phyloP scores from a whole-genome alignment of 2,797 vertebrate species.

The Morelia viridis region DNA sequence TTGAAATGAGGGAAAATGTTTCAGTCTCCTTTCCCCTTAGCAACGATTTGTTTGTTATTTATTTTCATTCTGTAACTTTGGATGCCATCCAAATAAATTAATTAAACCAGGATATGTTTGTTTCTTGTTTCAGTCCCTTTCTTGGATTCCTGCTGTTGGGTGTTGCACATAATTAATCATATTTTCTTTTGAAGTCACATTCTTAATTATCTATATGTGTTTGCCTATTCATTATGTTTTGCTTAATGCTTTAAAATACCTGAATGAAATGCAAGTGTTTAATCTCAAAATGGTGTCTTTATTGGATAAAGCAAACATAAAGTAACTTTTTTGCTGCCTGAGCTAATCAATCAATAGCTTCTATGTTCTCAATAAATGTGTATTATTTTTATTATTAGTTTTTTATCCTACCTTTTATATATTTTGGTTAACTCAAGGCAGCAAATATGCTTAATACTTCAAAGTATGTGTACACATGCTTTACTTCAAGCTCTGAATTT shows the following conservation, averaged over 20 bases:
- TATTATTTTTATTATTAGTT: background rate
- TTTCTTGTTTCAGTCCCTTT: constrained; percentile 65
- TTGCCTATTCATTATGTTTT: constrained; percentile 59
- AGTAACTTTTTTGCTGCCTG: constrained; percentile 61
- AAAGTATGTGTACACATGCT: constrained; percentile 43
- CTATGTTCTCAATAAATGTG: background rate
- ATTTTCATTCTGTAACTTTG: constrained; percentile 18
- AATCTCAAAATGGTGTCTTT: constrained; percentile 64
- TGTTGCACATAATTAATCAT: constrained; percentile 69
- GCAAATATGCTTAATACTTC: too few species aligned
- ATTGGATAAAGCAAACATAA: constrained; percentile 64
- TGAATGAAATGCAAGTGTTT: constrained; percentile 72
- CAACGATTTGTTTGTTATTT: constrained; percentile 26
- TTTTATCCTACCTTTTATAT: too few species aligned
- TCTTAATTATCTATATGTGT: constrained; percentile 63
- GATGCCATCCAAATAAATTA: constrained; percentile 60
- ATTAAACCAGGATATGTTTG: constrained; percentile 64
- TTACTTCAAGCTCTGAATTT: constrained; percentile 69
- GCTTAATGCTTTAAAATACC: constrained; percentile 61
- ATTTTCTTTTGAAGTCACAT: constrained; percentile 66
- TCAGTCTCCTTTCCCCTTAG: constrained; percentile 38
- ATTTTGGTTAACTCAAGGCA: too few species aligned
- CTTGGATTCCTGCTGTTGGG: constrained; percentile 64
- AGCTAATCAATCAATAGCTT: constrained; percentile 65
- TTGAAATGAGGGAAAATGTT: constrained; percentile 39